Evolutionary conservation across 2,113 vertebrate genomes (phyloP).

Genomic region (Plecturocebus donacophilus): DNA sequence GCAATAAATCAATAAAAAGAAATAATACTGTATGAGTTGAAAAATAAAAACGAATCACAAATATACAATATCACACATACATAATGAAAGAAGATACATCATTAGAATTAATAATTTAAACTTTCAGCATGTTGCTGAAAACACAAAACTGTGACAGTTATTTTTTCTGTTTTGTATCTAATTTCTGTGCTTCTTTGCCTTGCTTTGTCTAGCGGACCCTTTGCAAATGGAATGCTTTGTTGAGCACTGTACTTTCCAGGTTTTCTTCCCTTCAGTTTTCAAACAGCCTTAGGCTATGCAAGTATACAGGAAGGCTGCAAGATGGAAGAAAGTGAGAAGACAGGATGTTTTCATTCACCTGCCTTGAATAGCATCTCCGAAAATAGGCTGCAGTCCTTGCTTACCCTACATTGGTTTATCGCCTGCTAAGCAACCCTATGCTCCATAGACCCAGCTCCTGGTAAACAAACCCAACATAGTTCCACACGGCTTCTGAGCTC

Average conservation of each 20-base stretch:
- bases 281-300: background rate
- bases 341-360: background rate
- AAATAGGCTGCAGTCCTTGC: background rate
- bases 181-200: background rate
- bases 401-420: background rate
- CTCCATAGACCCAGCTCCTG: background rate
- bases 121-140: background rate
- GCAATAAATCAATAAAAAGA: background rate
- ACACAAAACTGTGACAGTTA: background rate
- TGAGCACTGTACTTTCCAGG: background rate
- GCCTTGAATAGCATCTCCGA: background rate
- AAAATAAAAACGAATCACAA: background rate
- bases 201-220: background rate
- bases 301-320: background rate
- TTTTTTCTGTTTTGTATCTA: background rate
- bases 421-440: background rate
- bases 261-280: background rate
- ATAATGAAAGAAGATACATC: background rate
- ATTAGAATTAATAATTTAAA: background rate
- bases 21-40: background rate
- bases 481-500: background rate
- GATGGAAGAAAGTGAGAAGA: background rate
- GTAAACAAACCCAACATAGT: background rate
- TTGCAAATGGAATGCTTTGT: no score
- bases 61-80: background rate